A percentile compares a stretch with the other conserved stretches of the same genome.
Conservation (phyloP, 2,113 vertebrate species). For the Mustela lutreola region DNA sequence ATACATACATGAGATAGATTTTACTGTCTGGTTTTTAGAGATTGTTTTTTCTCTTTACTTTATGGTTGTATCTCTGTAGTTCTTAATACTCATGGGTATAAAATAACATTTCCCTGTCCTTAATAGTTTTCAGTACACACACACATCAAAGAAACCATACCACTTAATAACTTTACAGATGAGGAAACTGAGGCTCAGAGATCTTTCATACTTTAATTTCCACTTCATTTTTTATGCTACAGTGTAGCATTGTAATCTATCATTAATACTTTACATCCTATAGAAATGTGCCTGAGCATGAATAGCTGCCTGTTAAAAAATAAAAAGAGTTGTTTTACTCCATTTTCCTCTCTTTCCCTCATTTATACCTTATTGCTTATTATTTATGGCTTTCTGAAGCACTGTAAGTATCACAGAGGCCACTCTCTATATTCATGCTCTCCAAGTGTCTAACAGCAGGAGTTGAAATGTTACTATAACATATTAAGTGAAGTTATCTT, state of each 20-base stretch:
- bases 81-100: background rate
- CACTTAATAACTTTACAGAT: background rate
- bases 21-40: background rate
- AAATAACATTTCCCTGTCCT: background rate
- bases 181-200: background rate
- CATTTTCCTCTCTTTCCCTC: background rate
- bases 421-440: background rate
- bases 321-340: background rate
- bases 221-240: background rate
- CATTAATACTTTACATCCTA: background rate
- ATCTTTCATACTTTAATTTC: background rate
- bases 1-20: background rate
- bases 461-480: background rate
- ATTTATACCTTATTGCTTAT: background rate
- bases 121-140: slow-evolving; percentile 1
- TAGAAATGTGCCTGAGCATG: background rate
- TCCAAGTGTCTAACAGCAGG: background rate
- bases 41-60: background rate
- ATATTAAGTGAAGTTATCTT: background rate
- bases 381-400: background rate
- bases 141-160: background rate
- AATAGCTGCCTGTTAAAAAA: background rate
- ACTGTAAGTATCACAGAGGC: background rate
- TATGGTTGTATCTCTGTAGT: background rate
- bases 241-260: background rate